phyloP scores from a whole-genome alignment of 2,113 vertebrate species.

The Chroicocephalus ridibundus region DNA sequence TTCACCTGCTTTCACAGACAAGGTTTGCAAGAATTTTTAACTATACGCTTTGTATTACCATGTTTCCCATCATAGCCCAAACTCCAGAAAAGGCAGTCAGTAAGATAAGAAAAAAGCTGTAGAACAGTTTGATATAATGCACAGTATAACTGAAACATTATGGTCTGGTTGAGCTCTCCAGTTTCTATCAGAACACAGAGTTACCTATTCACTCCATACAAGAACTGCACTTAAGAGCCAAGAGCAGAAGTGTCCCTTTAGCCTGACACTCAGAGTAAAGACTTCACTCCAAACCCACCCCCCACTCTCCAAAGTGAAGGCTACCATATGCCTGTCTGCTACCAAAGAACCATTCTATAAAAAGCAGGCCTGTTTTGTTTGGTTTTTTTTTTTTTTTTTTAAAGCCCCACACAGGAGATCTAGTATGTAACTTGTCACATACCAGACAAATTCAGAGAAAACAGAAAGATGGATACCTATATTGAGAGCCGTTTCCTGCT shows the following conservation, averaged over 20 bases:
- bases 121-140: neutral
- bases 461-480: conserved; percentile 79
- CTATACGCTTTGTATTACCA: rapidly evolving
- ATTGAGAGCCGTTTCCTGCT: conserved; percentile 96
- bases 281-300: neutral
- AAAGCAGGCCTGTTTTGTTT: neutral
- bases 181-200: neutral
- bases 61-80: neutral
- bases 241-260: neutral
- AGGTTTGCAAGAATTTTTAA: neutral
- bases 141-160: neutral
- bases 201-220: neutral
- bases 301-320: neutral
- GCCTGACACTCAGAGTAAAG: neutral
- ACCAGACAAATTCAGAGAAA: neutral
- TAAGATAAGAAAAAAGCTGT: neutral
- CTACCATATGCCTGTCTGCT: neutral
- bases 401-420: neutral
- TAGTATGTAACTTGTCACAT: neutral
- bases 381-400: neutral
- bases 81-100: neutral
- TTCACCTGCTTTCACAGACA: neutral
- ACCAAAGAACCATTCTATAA: neutral
- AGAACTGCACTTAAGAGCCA: neutral
- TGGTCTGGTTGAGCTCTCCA: neutral